Evolutionary conservation across 2,888 invertebrate species (phyloP), one percentile per base, ranked within the genome.

Genomic region (Pilophorus perplexus): DNA sequence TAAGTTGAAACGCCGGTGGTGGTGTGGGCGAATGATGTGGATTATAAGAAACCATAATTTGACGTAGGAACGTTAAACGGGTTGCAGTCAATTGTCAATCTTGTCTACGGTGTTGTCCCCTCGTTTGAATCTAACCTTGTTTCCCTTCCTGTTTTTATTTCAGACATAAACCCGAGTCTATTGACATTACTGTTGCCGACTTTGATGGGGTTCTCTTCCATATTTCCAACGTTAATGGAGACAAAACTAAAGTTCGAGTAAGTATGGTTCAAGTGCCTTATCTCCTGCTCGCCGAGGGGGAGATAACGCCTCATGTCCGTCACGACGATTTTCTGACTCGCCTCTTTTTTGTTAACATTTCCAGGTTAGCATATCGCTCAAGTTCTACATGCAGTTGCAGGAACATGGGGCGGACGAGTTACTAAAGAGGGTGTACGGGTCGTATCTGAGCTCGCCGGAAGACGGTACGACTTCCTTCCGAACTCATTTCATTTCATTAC

Each of bases 181-280:
- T 94, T 77, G 95, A 97, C 82, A 89, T 97, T 75, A 87, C 84
- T 73, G 86, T 94, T 77, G 93, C 94, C 74, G 99, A 99, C 83
- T 99, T 99, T 81, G 99, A 99, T 84, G 98, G 99, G 74, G 98
- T 95, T 71, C 81, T 98, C 73, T 99, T 95, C 83, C 97, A 96
- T 81, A 89, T 99, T 81, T 96, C 97, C 71, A 99, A 97, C 84
- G 84, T 93, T 75, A 90, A 93, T 80, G 89, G 90, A 75, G 96
- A 98, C 80, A 96, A 95, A 84, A 89, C 90, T 75, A 97, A 96
- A 88, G 87, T 99, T 81, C 87, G 91, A 84, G 96, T 98, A 81
- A 84, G 89, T 79, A 28, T 2, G 22, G n/a, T n/a, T n/a, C n/a
- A 0, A 16, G 2, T 14, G 12, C 10, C 2, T 2, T 27, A 12